phyloP scores from a whole-genome alignment of 1,140 invertebrate species.

The Macrobrachium nipponense region DNA sequence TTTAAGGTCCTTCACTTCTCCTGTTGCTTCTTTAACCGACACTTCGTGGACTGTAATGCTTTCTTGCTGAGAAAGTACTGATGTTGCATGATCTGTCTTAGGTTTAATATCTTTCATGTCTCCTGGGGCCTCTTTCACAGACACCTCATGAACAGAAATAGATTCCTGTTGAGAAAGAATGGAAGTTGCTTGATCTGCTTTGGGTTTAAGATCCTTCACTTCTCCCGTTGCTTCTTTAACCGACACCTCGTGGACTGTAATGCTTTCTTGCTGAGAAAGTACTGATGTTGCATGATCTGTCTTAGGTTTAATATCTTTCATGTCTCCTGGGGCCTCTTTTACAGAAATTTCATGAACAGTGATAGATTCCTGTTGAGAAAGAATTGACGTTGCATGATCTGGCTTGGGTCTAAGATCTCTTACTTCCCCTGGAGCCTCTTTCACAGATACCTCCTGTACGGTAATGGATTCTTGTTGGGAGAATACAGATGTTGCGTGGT shows the following conservation, averaged over 20 bases:
- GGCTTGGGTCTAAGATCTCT: slow-evolving; percentile 64
- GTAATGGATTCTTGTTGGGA: not conserved
- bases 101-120: not conserved
- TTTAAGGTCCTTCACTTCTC: not conserved
- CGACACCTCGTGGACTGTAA: slow-evolving; percentile 71
- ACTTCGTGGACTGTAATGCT: not conserved
- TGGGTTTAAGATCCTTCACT: not conserved
- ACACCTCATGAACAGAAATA: slow-evolving; percentile 8
- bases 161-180: slow-evolving; percentile 9
- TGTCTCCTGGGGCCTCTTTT: slow-evolving; percentile 38
- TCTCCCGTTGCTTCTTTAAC: slow-evolving; percentile 67
- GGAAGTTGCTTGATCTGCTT: not conserved
- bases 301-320: slow-evolving; percentile 43
- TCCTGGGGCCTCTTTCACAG: slow-evolving; percentile 10
- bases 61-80: slow-evolving; percentile 4
- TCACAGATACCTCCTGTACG: slow-evolving; percentile 33
- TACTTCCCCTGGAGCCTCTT: slow-evolving; percentile 66
- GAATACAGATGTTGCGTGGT: not conserved
- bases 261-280: slow-evolving; percentile 66
- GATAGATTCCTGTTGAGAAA: slow-evolving; percentile 65
- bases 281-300: slow-evolving; percentile 37
- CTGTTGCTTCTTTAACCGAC: slow-evolving; percentile 3
- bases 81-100: not conserved
- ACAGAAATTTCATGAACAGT: slow-evolving; percentile 57
- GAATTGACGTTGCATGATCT: slow-evolving; percentile 69